Evolutionary conservation across 2,888 invertebrate species (phyloP).

Genomic region (Philopedon plagiatum): DNA sequence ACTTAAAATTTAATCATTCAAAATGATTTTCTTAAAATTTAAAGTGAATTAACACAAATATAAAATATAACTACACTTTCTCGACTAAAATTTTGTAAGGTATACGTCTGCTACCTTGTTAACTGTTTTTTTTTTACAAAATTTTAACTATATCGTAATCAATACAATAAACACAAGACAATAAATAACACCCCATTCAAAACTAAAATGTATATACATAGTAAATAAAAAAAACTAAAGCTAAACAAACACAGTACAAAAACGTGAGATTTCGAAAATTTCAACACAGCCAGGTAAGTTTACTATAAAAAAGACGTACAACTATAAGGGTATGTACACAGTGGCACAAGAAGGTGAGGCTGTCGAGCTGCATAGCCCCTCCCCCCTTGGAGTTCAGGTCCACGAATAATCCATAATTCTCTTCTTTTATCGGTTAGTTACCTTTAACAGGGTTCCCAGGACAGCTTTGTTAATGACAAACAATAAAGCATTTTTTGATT

Average conservation of each 20-base stretch:
- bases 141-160: background rate
- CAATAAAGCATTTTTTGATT: too few relatives aligned
- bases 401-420: too few relatives aligned
- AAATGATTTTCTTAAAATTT: conserved; percentile 1
- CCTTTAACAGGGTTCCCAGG: too few relatives aligned
- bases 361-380: too few relatives aligned
- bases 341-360: too few relatives aligned
- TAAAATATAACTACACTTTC: background rate
- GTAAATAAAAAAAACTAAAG: background rate
- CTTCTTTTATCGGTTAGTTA: too few relatives aligned
- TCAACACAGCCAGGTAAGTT: conserved; percentile 10
- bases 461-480: too few relatives aligned
- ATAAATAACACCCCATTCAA: background rate
- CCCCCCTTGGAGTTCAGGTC: too few relatives aligned
- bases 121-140: background rate
- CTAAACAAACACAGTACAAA: background rate
- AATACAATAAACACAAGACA: background rate
- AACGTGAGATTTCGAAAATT: conserved; percentile 1
- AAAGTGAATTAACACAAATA: background rate
- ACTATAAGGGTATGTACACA: too few relatives aligned
- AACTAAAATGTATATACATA: background rate
- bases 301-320: background rate
- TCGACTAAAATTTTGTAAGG: background rate
- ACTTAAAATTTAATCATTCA: background rate
- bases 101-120: background rate